Conservation (phyloP, 2,797 vertebrate genomes). For the Poeciliopsis presidionis region DNA sequence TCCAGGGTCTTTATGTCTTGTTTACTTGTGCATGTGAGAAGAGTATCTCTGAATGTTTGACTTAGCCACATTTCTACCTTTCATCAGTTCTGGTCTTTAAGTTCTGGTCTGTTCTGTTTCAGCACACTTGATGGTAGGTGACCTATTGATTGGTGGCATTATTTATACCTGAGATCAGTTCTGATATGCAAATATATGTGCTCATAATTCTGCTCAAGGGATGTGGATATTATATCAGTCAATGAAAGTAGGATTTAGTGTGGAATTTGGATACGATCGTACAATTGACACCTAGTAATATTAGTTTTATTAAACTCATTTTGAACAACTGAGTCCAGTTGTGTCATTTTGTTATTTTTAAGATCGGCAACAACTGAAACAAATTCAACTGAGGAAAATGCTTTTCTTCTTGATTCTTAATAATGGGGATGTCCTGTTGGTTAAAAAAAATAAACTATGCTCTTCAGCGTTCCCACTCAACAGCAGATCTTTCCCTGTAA, state of each 20-base stretch:
- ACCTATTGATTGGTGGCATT: not conserved
- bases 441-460: not conserved
- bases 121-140: not conserved
- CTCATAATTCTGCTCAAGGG: not conserved
- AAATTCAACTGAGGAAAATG: not conserved
- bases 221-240: not conserved
- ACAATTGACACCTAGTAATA: too few species aligned
- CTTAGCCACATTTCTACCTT: not conserved
- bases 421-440: not conserved
- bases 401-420: not conserved
- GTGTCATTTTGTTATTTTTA: not conserved
- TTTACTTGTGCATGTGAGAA: not conserved
- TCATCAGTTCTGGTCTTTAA: not conserved
- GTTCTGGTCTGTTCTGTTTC: not conserved
- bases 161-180: not conserved
- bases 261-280: too few species aligned
- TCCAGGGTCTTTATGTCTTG: not conserved
- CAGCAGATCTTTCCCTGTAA: not conserved
- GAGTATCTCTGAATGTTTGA: not conserved
- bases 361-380: not conserved
- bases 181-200: not conserved
- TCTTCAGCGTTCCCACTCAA: not conserved
- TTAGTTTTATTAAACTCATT: too few species aligned
- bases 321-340: not conserved
- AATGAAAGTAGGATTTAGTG: too few species aligned